Conservation (phyloP, 2,888 invertebrate species). For the Eucera pruinosa region DNA sequence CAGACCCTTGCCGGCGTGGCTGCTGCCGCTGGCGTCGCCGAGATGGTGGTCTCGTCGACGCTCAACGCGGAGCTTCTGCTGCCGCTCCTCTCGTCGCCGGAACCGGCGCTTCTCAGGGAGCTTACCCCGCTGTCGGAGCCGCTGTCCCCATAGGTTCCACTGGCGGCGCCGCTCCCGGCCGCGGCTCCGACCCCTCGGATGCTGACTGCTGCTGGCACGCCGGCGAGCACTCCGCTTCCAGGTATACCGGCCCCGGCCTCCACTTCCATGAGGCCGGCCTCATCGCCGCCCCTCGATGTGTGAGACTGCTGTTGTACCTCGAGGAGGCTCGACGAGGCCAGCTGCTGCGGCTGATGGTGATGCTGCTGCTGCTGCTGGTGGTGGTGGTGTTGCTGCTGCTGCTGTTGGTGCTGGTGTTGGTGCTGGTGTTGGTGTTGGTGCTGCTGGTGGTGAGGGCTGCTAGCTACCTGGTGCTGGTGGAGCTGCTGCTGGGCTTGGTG, state of each 20-base stretch:
- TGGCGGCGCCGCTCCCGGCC: constrained; percentile 56
- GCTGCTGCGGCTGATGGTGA: constrained; percentile 64
- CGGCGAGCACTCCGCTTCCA: constrained; percentile 73
- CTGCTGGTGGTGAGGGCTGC: constrained; percentile 64
- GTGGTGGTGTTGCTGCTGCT: constrained; percentile 40
- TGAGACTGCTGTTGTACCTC: constrained; percentile 73
- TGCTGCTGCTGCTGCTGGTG: constrained; percentile 65
- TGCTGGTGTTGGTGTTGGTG: too few species aligned
- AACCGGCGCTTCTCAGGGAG: constrained; percentile 89
- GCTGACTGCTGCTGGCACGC: constrained; percentile 60
- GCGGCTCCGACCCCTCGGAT: constrained; percentile 71
- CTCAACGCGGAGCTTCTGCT: constrained; percentile 91
- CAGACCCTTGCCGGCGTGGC: constrained; percentile 81
- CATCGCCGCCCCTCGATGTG: constrained; percentile 78
- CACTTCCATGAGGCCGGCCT: constrained; percentile 79
- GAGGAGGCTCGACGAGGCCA: constrained; percentile 69
- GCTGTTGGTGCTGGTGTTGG: constrained; percentile 64
- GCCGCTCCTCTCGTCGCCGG: constrained; percentile 91
- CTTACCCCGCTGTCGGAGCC: constrained; percentile 89
- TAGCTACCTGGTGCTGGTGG: constrained; percentile 69
- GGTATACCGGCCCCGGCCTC: constrained; percentile 80
- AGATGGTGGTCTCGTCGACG: constrained; percentile 88
- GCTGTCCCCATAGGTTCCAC: constrained; percentile 85
- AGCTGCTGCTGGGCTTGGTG: constrained; percentile 52
- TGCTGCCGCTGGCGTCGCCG: constrained; percentile 81